Base-by-base conservation (phyloP, 2,888 invertebrate species). In the Netelia melanura region DNA sequence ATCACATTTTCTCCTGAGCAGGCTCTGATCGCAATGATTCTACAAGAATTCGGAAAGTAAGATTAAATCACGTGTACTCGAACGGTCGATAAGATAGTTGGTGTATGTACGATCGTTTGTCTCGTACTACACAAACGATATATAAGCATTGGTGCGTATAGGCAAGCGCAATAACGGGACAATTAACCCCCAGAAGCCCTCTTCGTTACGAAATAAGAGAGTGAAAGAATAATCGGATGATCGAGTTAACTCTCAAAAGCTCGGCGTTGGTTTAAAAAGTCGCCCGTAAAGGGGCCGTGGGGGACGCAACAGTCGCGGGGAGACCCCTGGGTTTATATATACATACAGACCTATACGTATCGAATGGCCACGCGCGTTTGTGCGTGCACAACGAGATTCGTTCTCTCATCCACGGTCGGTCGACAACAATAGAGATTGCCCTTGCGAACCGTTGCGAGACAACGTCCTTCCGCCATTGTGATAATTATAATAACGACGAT, bases 171-270 rank as follows among this genome's bases (percentile, higher is more conserved):
- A 90, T 91, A 91, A 91, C 91, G 91, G 91, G 91, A 91, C 92
- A 91, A 92, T 92, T 92, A 92, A 92, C 92, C 92, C 89, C 91
- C 89, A 88, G 88, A 88, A 70, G 52, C 65, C 84, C 48, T 68
- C 61, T 43, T 2, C 44, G 68, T 61, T 78, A 61, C 30, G 68
- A 62, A 78, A 61, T 61, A 48, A 48, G 74, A 83, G 74, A 83
- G 79, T 54, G 79, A 75, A 65, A 74, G 87, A 88, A 91, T 92
- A 92, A 92, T 92, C 92, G 91, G 89, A 92, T 92, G 90, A 92
- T 92, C 90, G 92, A 92, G 91, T 92, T 92, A 91, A 91, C 92
- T 91, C 92, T 91, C 87, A 86, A 90, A 91, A 92, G 87, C 85
- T 74, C 81, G 74, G 83, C 88, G 90, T 88, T 89, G 89, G 90